Base-by-base conservation (phyloP, 2,113 vertebrate species). In the Siniperca chuatsi region DNA sequence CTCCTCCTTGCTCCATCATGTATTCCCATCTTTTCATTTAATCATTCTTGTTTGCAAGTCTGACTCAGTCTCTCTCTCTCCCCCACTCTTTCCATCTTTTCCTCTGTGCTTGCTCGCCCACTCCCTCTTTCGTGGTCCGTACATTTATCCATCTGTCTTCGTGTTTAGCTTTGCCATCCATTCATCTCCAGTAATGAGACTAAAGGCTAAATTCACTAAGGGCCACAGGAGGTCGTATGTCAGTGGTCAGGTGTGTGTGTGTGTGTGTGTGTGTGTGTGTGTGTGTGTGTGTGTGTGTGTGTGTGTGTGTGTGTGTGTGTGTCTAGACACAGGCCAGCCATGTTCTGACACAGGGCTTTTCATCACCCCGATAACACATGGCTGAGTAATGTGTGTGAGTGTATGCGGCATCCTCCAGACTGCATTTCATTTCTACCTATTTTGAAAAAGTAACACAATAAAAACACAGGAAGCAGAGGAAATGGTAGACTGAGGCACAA, bases 31-130 rank as follows among this genome's bases (percentile, higher is more conserved):
- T 69, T 70, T 83, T 82, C 50, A 83, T 82, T 79, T 79, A 82
- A 86, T 85, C 60, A 82, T 74, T 79, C 73, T 70, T 66, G 69
- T 87, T 83, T 81, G 58, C 64, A 44, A 87, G 74, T 79, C 83
- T 84, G 82, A 76, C 82, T 91, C 87, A 16, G 1, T 0, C 44
- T 64, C 77, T 52, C 65, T 64, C 46, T 23, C 65, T 35, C 29
- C 10, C 60, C 4, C 55, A 11, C 54, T 33, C 73, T 35, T 1
- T 77, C 72, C 2, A 8, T 25, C 4, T 13, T 15, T 60, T 13
- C 52, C 37, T 60, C 12, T 3, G 42, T 50, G 18, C 71, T 64
- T 2, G 29, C 50, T 62, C 40, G 11, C 80, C 69, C 75, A 35
- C 62, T 62, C 61, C 37, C 50, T 86, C 65, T 78, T 60, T 81